Evolutionary conservation across 1,140 invertebrate species (phyloP), one percentile per base, ranked within the genome.

Genomic region (Zaprionus africanus): DNA sequence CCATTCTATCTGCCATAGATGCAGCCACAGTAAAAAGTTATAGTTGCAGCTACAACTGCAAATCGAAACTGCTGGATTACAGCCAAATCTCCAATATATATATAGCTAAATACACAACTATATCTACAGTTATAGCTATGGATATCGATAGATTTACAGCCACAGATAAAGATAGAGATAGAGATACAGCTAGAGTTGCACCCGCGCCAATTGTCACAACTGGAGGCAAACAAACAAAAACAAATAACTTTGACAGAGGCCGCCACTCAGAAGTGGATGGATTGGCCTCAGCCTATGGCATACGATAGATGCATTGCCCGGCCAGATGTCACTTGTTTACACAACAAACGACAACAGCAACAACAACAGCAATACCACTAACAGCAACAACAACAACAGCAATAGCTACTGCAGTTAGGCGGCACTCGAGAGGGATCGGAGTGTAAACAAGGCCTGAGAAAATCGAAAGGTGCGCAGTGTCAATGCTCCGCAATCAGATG

Each of bases 271-370:
- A 56, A 63, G 26, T 38, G n/a, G 28, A 38, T 43, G 57, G 26
- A 60, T 68, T 51, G 57, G 12, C 41, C 41, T 46, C 41, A n/a
- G 36, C 2, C 36, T 15, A 5, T 13, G 36, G 36, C 12, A 34
- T 34, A 26, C 36, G 41, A 54, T 69, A 58, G 38, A 56, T 59
- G 53, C 51, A 58, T 38, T 58, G 57, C 46, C 61, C 64, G 80
- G 58, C 78, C 84, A 87, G 84, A 87, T 87, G 84, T 87, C 84
- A 88, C 71, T 87, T 87, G 84, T 87, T 87, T 87, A 76, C 81
- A 61, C 81, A 74, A 31, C 41, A 62, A 74, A 31, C 41, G 59
- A 68, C 63, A 53, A 62, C 72, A 80, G 58, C 63, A 54, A 36
- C 65, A 59, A 64, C 46, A 53, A 36, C 72, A 70, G 59, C 26